Percentiles rank a stretch among this genome's conserved stretches.
phyloP scores from a whole-genome alignment of 2,888 invertebrate genomes.

The Drosophila hawaiiensis region DNA sequence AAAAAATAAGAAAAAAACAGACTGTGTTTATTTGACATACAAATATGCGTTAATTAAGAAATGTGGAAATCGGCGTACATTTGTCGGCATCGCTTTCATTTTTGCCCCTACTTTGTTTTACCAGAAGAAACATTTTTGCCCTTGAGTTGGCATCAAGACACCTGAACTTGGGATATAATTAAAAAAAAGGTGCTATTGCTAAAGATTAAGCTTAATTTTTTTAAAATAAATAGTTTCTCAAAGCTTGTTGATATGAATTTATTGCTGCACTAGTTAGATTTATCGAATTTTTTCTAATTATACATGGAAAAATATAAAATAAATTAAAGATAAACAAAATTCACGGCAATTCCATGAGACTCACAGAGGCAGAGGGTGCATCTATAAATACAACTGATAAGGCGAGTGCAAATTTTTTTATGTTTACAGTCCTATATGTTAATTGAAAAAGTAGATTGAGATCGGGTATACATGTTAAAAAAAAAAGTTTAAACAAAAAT shows the following conservation, averaged over 20 bases:
- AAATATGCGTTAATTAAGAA: conserved; percentile 60
- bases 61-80: conserved; percentile 33
- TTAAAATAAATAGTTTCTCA: neutral
- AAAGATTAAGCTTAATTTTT: neutral
- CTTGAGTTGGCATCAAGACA: neutral
- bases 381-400: conserved; percentile 44
- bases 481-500: conserved; percentile 30
- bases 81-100: conserved; percentile 52
- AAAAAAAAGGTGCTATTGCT: neutral
- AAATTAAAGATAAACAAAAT: conserved; percentile 6
- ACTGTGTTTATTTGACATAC: conserved; percentile 48
- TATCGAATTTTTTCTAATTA: neutral
- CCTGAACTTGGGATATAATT: neutral
- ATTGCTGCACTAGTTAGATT: neutral
- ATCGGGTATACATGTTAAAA: conserved; percentile 36
- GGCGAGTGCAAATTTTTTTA: conserved; percentile 27
- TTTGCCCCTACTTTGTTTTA: conserved; percentile 12
- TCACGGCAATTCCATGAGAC: conserved; percentile 5
- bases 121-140: neutral
- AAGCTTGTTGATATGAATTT: neutral
- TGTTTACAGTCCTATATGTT: conserved; percentile 36
- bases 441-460: conserved; percentile 45
- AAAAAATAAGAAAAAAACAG: conserved; percentile 19
- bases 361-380: conserved; percentile 6
- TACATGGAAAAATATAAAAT: no score